Conservation (phyloP, 2,888 invertebrate species). For the Amphimallon solstitiale region DNA sequence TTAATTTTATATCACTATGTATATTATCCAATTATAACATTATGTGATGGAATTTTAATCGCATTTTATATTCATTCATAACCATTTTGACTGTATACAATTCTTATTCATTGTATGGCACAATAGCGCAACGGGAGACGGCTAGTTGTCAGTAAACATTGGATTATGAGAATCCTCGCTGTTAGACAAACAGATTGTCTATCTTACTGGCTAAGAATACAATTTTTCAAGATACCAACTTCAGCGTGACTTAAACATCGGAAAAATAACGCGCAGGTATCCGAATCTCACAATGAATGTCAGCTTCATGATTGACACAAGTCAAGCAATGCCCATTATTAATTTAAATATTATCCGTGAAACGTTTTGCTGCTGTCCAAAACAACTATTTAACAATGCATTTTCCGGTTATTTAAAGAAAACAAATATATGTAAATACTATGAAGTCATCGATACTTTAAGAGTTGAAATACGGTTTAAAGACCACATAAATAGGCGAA, state of each 20-base stretch:
- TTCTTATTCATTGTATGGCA: conserved; percentile 31
- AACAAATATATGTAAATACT: background rate
- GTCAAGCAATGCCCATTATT: conserved; percentile 25
- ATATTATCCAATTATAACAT: conserved; percentile 8
- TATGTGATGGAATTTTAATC: conserved; percentile 11
- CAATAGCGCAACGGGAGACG: conserved; percentile 46
- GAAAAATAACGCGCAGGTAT: conserved; percentile 36
- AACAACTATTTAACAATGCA: conserved; percentile 8
- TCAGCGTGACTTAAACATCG: conserved; percentile 21
- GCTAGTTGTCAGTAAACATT: conserved; percentile 49
- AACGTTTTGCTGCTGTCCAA: conserved; percentile 17
- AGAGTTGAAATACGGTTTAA: too few species aligned
- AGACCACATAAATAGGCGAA: too few species aligned
- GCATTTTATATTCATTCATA: conserved; percentile 16
- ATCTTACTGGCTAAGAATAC: conserved; percentile 23
- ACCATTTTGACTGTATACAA: conserved; percentile 2
- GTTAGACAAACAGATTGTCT: conserved; percentile 37
- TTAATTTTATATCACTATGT: too few species aligned
- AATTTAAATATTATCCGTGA: conserved; percentile 36
- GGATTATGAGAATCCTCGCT: conserved; percentile 51
- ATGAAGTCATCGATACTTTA: too few species aligned
- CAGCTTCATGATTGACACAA: conserved; percentile 38
- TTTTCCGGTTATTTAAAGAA: conserved; percentile 17
- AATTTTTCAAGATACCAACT: conserved; percentile 28
- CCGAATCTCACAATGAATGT: conserved; percentile 26